Base-by-base conservation (phyloP, 2,797 vertebrate genomes). In the Poeciliopsis gracilis region DNA sequence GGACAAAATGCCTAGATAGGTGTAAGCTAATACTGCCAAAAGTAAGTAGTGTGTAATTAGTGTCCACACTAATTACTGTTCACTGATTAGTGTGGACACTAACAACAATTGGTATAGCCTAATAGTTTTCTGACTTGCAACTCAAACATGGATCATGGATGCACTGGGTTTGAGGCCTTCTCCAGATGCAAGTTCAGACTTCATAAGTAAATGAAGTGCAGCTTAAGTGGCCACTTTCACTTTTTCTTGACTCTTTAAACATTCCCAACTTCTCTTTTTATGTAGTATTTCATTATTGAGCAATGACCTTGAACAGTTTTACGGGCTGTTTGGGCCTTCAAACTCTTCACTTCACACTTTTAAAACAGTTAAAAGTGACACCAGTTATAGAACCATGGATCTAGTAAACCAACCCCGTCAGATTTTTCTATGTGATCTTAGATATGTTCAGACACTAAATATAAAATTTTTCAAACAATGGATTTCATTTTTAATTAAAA, bases 401-500 rank as follows among this genome's bases (percentile, higher is more conserved):
- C 36, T 41, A 9, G 36, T 67, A 38, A 67, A 41, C 20, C 13
- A 67, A 16, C 59, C 59, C 30, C 8, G 18, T 63, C 59, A 33
- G 30, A 66, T 5, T 46, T 33, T 76, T 61, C 77, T 28, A 67
- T 45, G 47, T 41, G 33, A 25, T 67, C 49, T 47, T 38, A 4
- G 36, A 73, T 30, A 57, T 25, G 1, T 9, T 38, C 25, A 30
- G 23, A 30, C 51, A 61, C 41, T 46, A 46, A 30, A 20, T 23
- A 30, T 28, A 23, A 16, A 9, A 1, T 7, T 61, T 69, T 71
- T 57, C 28, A 13, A 67, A 28, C 59, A 61, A 33, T 70, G 23
- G 38, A 55, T 16, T 73, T 5, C 16, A 78, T 78, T 80, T 53
- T 3, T 49, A 61, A 76, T 38, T 6, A 63, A 45, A 73, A 82